Evolutionary conservation across 2,113 vertebrate genomes (phyloP).

Genomic region (Alligator mississippiensis): DNA sequence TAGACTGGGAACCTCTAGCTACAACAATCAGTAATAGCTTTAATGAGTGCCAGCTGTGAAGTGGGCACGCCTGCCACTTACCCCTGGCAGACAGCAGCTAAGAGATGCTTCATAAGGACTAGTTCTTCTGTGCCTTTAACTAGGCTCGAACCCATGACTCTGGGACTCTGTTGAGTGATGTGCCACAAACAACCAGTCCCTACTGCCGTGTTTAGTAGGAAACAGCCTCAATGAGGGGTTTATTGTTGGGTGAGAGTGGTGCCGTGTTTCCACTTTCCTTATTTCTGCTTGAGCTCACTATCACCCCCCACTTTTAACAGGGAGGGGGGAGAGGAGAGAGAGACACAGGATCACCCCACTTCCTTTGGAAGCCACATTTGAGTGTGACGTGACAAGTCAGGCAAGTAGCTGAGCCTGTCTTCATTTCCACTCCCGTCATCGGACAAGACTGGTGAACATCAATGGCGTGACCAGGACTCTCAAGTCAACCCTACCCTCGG

Average conservation of each 20-base stretch:
- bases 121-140: not conserved
- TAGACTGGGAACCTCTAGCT: too few species aligned
- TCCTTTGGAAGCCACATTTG: not conserved
- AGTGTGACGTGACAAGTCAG: not conserved
- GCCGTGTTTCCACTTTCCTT: not conserved
- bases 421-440: not conserved
- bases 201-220: too few species aligned
- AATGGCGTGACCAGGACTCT: too few species aligned
- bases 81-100: not conserved
- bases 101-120: not conserved
- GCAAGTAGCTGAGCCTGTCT: not conserved
- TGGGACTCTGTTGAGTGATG: too few species aligned
- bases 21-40: not conserved
- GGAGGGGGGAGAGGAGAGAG: not conserved
- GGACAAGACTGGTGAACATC: not conserved
- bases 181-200: not conserved
- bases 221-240: not conserved
- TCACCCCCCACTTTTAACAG: not conserved
- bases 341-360: not conserved
- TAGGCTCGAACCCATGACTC: not conserved
- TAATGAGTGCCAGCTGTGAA: not conserved
- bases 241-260: not conserved
- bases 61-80: not conserved
- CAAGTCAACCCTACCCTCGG: too few species aligned
- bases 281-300: not conserved